Evolutionary conservation across 2,113 vertebrate genomes (phyloP).

Genomic region (Panthera leo): DNA sequence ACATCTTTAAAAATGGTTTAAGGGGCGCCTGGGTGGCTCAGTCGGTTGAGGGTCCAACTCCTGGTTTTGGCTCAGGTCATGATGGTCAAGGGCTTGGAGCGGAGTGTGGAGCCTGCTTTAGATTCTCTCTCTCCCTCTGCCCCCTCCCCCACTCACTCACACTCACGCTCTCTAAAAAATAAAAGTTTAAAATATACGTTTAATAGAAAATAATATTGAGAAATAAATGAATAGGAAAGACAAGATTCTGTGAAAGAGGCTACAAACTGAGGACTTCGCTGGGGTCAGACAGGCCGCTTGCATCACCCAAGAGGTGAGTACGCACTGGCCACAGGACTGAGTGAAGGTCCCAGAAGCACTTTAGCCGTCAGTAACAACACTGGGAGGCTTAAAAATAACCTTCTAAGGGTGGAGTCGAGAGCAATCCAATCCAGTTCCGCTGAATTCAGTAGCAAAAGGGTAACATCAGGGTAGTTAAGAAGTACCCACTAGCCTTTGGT

Average conservation of each 20-base stretch:
- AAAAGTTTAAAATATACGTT: background rate
- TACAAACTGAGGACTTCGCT: background rate
- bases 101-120: too few relatives aligned
- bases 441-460: background rate
- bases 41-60: too few relatives aligned
- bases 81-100: too few relatives aligned
- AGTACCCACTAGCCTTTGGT: background rate
- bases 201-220: slow-evolving; percentile 8
- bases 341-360: background rate
- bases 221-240: background rate
- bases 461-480: background rate
- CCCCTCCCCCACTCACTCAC: too few relatives aligned
- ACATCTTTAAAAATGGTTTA: background rate
- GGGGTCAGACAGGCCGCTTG: background rate
- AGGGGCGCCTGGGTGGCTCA: too few relatives aligned
- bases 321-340: background rate
- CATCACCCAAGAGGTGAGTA: background rate
- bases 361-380: background rate
- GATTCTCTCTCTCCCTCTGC: too few relatives aligned
- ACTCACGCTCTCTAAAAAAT: background rate
- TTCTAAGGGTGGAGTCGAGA: background rate
- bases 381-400: slow-evolving; percentile 23
- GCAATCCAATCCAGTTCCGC: background rate
- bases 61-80: too few relatives aligned
- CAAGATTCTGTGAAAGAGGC: background rate